Evolutionary conservation across 2,113 vertebrate species (phyloP), one percentile per base, ranked within the genome.

Genomic region (Takifugu flavidus): DNA sequence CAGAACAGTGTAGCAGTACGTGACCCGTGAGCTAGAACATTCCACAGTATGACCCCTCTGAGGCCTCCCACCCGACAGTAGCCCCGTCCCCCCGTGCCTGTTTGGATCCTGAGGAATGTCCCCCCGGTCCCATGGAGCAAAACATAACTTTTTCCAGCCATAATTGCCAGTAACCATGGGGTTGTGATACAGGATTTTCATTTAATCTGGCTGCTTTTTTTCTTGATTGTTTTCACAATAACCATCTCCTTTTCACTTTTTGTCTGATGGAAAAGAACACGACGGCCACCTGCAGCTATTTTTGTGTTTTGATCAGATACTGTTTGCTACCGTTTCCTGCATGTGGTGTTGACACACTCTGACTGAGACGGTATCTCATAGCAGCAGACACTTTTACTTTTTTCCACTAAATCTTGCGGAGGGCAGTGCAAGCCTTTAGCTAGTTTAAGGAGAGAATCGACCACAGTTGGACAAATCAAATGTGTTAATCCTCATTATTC

Each of bases 1-100:
- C 69, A 63, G 80, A 80, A 86, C 80, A 85, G 82, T 77, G 74
- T 66, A 58, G 54, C 70, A 63, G 79, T 84, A 75, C 88, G 74
- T 82, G 90, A 88, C 86, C 81, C 59, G 20, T 26, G 46, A 83
- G 70, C 73, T 77, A 70, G 88, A 89, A 91, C 89, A 90, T 91
- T 91, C 89, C 89, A 70, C 25, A 59, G 66, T 49, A 67, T 88
- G 85, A 88, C 76, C 82, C 73, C 66, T 76, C 31, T 0, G 53
- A 64, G 80, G 75, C 86, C 81, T 77, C 72, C 70, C 64, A 34
- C 67, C 62, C 79, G 44, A 56, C 74, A 74, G 43, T 54, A 65
- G 58, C 65, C 60, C 62, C 58, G 4, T 65, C 55, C 53, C 8
- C 74, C 54, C 65, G 62, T 25, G 47, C 62, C 73, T 14, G 65